Percentiles rank a stretch among this genome's conserved stretches.
Conservation (phyloP, 2,888 invertebrate species). For the Mechanitis mazaeus region DNA sequence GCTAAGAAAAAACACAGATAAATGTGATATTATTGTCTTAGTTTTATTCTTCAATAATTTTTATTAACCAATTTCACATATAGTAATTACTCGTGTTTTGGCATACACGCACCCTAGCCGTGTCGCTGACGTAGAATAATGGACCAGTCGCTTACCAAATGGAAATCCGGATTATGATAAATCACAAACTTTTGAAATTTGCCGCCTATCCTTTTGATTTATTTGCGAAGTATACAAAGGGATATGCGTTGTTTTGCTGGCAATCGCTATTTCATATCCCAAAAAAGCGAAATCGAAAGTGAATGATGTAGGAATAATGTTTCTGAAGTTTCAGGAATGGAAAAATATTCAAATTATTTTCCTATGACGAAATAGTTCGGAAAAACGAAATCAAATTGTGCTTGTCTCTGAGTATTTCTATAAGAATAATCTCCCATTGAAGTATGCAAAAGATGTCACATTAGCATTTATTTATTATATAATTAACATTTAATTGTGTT, state of each 20-base stretch:
- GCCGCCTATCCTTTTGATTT: slow-evolving; percentile 66
- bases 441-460: no score
- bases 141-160: slow-evolving; percentile 69
- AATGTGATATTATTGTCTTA: neutral
- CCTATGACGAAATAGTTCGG: slow-evolving; percentile 13
- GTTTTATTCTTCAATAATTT: neutral
- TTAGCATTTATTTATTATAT: no score
- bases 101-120: slow-evolving; percentile 63
- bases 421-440: no score
- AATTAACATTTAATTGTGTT: no score
- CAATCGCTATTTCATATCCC: slow-evolving; percentile 27
- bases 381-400: neutral
- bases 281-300: slow-evolving; percentile 24
- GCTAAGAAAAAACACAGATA: no score
- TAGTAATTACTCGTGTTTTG: slow-evolving; percentile 39
- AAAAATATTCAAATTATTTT: slow-evolving; percentile 18
- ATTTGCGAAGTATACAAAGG: slow-evolving; percentile 60
- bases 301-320: slow-evolving; percentile 22
- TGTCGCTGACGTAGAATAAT: slow-evolving; percentile 73
- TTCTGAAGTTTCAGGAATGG: slow-evolving; percentile 17
- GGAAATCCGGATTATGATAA: slow-evolving; percentile 74
- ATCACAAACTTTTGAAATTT: slow-evolving; percentile 74
- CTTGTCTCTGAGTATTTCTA: neutral
- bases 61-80: slow-evolving; percentile 9
- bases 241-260: slow-evolving; percentile 48